phyloP scores from a whole-genome alignment of 1,140 invertebrate genomes.

The Amyelois transitella region DNA sequence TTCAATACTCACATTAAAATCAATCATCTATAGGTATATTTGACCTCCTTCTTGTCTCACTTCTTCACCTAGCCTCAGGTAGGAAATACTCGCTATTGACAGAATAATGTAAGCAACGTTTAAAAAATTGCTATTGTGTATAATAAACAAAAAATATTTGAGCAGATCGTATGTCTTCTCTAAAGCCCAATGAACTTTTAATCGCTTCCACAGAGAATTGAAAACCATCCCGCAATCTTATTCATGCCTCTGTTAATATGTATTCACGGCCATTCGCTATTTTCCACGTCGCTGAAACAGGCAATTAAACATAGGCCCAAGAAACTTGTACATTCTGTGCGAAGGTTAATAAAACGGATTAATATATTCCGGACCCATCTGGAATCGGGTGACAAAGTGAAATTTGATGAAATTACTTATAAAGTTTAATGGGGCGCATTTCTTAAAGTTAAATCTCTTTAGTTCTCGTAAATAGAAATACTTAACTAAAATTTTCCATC shows the following conservation, averaged over 20 bases:
- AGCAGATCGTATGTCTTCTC: background rate
- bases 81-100: background rate
- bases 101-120: background rate
- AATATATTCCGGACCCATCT: constrained; percentile 63
- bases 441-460: constrained; percentile 13
- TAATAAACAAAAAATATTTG: background rate
- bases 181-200: background rate
- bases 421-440: constrained; percentile 60
- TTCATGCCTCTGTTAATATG: too few species aligned
- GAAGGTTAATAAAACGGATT: constrained; percentile 66
- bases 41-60: too few species aligned
- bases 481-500: too few species aligned
- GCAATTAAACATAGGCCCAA: constrained; percentile 51
- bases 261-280: constrained; percentile 10
- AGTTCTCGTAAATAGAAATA: too few species aligned
- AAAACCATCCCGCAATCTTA: too few species aligned
- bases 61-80: too few species aligned
- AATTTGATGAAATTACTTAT: constrained; percentile 65
- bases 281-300: constrained; percentile 30
- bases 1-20: too few species aligned
- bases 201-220: too few species aligned
- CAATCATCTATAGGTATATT: too few species aligned
- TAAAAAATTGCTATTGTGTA: background rate
- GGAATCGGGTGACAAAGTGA: constrained; percentile 58
- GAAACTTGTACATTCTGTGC: constrained; percentile 55